These are phyloP conservation scores for Gyrodactylus bullatarudis DNA, from an alignment of 1,140 invertebrate genomes.

Conservation along the genomic window DNA sequence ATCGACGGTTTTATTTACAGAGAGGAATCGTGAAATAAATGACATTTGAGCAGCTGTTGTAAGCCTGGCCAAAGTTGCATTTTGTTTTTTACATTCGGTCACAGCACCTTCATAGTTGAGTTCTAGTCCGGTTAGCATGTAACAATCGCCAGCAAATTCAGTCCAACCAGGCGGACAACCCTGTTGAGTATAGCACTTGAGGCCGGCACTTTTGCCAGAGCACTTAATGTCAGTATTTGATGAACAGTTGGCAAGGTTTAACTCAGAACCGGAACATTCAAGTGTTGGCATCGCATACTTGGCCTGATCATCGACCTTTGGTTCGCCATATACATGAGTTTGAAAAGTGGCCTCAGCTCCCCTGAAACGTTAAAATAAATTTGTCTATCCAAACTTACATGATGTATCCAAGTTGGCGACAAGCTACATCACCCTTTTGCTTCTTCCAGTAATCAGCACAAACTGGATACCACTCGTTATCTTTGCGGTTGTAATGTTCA, in stretches of 20 bases:
- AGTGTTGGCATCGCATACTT: neutral
- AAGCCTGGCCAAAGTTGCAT: neutral
- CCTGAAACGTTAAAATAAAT: neutral
- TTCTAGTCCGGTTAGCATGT: neutral
- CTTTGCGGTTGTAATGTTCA: neutral
- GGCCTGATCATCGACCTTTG: neutral
- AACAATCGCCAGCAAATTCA: conserved; percentile 1
- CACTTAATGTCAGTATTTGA: neutral
- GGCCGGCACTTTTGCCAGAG: neutral
- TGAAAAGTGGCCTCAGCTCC: neutral
- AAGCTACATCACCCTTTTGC: neutral
- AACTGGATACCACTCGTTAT: neutral
- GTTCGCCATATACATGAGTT: neutral
- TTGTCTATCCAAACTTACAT: neutral
- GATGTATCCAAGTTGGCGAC: neutral
- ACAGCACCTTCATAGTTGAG: neutral
- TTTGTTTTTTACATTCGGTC: neutral
- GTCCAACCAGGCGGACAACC: neutral
- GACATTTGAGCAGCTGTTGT: neutral
- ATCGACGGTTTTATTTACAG: too few relatives aligned
- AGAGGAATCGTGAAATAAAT: neutral
- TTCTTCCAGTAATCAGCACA: conserved; percentile 2
- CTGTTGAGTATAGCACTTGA: neutral
- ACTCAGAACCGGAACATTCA: neutral
- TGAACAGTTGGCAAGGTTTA: neutral